These are phyloP conservation scores for Leptonema lineaticorne DNA, from an alignment of 1,140 invertebrate species.

Conservation along the genomic window DNA sequence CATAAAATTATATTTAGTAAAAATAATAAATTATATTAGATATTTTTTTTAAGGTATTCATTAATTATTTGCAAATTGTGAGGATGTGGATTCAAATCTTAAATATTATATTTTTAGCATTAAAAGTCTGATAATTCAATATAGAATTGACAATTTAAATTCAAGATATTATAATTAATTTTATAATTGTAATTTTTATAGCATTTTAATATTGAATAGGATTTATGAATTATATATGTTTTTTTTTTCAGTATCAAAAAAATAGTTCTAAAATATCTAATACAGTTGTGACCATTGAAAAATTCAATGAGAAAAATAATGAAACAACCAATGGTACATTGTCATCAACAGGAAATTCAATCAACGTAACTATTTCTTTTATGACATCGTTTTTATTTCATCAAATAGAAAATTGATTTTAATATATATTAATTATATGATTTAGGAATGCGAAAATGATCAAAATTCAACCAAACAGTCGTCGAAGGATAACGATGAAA, in stretches of 20 bases:
- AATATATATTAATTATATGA: background rate
- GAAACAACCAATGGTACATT: background rate
- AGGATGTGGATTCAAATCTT: too few species aligned
- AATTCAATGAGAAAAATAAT: background rate
- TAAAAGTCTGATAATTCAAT: too few species aligned
- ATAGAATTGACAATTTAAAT: too few species aligned
- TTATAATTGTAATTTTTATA: too few species aligned
- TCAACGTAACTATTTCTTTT: background rate
- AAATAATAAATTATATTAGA: too few species aligned
- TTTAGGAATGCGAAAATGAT: background rate
- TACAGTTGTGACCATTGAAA: background rate
- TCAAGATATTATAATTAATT: too few species aligned
- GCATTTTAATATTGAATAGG: background rate
- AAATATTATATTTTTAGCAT: too few species aligned
- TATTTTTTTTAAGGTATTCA: too few species aligned
- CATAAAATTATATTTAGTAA: too few species aligned
- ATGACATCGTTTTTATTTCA: background rate
- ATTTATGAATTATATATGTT: background rate
- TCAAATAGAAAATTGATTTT: background rate
- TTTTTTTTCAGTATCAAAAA: constrained; percentile 1
- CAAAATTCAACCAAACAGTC: background rate
- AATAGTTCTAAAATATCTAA: constrained; percentile 4
- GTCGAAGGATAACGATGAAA: constrained; percentile 51
- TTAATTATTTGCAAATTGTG: too few species aligned
- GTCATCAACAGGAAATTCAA: background rate